Percentiles rank a stretch among this genome's conserved stretches.
Conservation (phyloP, 2,113 vertebrate genomes). For the Vulpes vulpes region DNA sequence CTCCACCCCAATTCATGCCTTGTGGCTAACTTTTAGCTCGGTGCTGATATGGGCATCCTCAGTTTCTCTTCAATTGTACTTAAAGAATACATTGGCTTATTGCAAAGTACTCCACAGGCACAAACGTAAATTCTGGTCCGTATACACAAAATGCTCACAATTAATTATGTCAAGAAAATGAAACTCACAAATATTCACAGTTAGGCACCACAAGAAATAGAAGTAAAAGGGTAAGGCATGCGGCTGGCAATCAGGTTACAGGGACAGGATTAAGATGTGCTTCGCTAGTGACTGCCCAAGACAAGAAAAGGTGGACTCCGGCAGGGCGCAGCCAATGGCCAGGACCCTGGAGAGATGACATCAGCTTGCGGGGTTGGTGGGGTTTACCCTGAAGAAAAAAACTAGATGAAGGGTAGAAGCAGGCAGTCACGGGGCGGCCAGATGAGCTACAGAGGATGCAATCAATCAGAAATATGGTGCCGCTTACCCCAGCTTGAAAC, state of each 20-base stretch:
- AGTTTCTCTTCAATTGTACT: neutral
- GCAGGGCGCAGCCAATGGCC: neutral
- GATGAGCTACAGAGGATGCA: neutral
- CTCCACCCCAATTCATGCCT: neutral
- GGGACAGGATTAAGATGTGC: neutral
- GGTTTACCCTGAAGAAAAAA: neutral
- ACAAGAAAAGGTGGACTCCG: neutral
- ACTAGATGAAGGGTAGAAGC: neutral
- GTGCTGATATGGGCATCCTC: neutral
- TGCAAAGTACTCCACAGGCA: neutral
- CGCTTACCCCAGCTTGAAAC: neutral
- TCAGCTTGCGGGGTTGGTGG: neutral
- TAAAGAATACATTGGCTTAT: constrained; percentile 17
- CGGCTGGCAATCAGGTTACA: neutral
- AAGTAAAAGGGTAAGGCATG: neutral
- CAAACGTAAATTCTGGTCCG: constrained; percentile 36
- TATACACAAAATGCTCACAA: neutral
- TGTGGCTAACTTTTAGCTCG: neutral
- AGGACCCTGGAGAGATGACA: neutral
- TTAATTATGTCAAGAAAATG: constrained; percentile 11
- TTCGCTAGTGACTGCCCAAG: neutral
- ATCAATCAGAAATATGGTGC: neutral
- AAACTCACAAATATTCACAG: neutral
- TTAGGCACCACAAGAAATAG: neutral
- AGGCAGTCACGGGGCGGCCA: neutral